phyloP scores from a whole-genome alignment of 1,140 invertebrate species.

The Trachymyrmex septentrionalis region DNA sequence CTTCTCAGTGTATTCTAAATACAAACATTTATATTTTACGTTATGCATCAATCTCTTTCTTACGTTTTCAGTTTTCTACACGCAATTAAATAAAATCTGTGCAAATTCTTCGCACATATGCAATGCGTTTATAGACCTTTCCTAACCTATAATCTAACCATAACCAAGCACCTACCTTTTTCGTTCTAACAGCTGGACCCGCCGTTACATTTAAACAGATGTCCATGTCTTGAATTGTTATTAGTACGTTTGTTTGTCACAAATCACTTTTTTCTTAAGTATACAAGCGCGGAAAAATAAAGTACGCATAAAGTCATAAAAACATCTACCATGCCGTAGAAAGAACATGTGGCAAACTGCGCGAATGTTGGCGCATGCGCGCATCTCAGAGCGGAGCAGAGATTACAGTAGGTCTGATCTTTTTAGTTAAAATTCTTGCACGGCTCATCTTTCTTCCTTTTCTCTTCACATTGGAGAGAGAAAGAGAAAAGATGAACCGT shows the following conservation, averaged over 20 bases:
- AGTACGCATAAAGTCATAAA: neutral
- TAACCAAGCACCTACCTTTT: constrained; percentile 73
- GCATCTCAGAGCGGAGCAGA: neutral
- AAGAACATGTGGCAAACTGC: neutral
- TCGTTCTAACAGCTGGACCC: constrained; percentile 1
- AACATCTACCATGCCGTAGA: neutral
- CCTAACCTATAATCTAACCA: constrained; percentile 26
- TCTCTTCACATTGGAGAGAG: too few relatives aligned
- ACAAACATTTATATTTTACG: constrained; percentile 25
- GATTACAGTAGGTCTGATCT: neutral
- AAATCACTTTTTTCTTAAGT: neutral
- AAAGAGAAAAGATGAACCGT: too few relatives aligned
- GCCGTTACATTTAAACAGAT: constrained; percentile 80
- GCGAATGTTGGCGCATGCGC: constrained; percentile 32
- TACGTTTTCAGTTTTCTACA: neutral
- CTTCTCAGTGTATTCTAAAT: constrained; percentile 9
- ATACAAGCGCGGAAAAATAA: neutral
- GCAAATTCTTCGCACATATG: neutral
- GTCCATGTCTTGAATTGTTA: constrained; percentile 78
- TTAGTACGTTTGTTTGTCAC: constrained; percentile 22
- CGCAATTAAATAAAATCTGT: neutral
- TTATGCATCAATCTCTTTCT: neutral
- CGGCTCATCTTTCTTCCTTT: too few relatives aligned
- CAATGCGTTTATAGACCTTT: neutral
- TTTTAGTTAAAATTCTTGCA: too few relatives aligned